Evolutionary conservation across 2,113 vertebrate genomes (phyloP).

Genomic region (Triplophysa rosa): DNA sequence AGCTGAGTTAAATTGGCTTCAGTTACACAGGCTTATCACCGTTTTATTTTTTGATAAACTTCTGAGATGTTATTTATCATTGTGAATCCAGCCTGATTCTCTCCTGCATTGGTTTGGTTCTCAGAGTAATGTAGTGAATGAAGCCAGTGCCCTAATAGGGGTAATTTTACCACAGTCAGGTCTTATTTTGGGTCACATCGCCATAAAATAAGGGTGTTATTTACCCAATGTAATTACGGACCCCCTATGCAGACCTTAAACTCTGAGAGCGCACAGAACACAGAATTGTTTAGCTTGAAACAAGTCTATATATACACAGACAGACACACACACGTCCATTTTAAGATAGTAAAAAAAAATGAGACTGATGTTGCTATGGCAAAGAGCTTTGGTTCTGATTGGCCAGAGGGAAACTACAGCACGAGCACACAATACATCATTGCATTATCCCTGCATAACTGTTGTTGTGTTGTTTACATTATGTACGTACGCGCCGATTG

Average conservation of each 20-base stretch:
- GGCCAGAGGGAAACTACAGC: background rate
- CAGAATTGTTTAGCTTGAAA: background rate
- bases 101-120: background rate
- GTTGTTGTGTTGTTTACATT: too few species aligned
- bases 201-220: constrained; percentile 18
- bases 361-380: constrained; percentile 8
- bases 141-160: background rate
- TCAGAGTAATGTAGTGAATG: background rate
- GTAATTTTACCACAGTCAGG: constrained; percentile 2
- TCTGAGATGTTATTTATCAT: background rate
- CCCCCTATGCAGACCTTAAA: background rate
- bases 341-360: background rate
- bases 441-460: too few species aligned
- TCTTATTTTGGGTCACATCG: constrained; percentile 12
- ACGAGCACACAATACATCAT: too few species aligned
- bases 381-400: constrained; percentile 21
- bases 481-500: too few species aligned
- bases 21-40: background rate
- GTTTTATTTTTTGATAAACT: background rate
- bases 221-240: constrained; percentile 1
- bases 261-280: background rate
- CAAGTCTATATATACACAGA: background rate
- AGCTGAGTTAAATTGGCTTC: background rate
- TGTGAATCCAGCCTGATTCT: background rate
- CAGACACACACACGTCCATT: background rate